Evolutionary conservation across 2,888 invertebrate genomes (phyloP), one percentile per base, ranked within the genome.

Genomic region (Drosophila robusta): DNA sequence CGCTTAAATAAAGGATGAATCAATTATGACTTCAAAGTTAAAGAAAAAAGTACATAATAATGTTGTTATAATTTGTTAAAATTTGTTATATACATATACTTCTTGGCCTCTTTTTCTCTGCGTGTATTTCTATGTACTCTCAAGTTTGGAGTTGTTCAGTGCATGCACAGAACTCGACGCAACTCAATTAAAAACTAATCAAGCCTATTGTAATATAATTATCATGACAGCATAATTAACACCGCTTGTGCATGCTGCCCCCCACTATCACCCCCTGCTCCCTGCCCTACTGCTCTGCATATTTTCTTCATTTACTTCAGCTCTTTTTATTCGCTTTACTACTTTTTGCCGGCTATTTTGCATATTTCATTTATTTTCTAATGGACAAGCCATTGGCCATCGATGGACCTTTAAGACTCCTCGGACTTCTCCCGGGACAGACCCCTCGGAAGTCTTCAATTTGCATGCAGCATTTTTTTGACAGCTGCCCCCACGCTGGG

Each of bases 161-260:
- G 78, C 77, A 85, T 78, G 70, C 65, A 29, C 36, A 9, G 29
- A 63, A 50, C 63, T 81, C 86, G 70, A 70, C 82, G 68, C 88
- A 85, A 85, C 73, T 85, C 87, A 86, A 86, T 86, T 86, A 89
- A 89, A 86, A 86, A 86, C 90, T 86, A 86, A 89, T 89, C 87
- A 86, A 87, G 89, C 89, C 85, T 88, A 89, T 89, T 89, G 87
- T 87, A 87, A 87, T 87, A 76, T 80, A 89, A 89, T 87, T 87
- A 87, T 90, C 71, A 67, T 87, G 89, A 72, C 87, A 89, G 75
- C 77, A 87, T 88, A 83, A 89, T 87, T 89, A 83, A 83, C 83
- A 85, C 64, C 67, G 73, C 73, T 75, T 64, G 70, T 70, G 44
- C 49, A 63, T 66, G 80, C 46, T 54, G 16, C 61, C 39, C 38